Evolutionary conservation across 2,797 vertebrate genomes (phyloP).

Genomic region (Falco biarmicus): DNA sequence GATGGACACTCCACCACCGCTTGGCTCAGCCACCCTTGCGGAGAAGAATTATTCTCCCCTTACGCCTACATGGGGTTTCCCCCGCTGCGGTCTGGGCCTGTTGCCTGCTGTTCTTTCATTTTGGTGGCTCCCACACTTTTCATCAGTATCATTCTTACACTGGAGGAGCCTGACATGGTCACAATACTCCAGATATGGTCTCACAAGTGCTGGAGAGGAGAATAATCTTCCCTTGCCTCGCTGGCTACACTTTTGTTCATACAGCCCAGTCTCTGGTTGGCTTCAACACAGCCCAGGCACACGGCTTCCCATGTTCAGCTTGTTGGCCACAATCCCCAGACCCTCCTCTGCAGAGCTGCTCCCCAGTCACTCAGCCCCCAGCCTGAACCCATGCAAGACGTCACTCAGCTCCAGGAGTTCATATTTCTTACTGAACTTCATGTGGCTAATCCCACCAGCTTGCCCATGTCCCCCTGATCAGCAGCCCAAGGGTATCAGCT

Average conservation of each 20-base stretch:
- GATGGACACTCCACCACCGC: not conserved
- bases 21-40: not conserved
- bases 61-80: not conserved
- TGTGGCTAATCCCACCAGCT: not conserved
- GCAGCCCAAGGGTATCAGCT: not conserved
- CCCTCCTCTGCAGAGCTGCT: not conserved
- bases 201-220: not conserved
- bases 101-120: not conserved
- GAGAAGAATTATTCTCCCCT: not conserved
- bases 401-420: not conserved
- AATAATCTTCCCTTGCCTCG: not conserved
- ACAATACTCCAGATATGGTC: not conserved
- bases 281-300: not conserved
- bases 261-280: not conserved
- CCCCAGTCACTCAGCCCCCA: not conserved
- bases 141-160: not conserved
- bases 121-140: not conserved
- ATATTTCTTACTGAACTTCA: not conserved
- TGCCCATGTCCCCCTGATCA: not conserved
- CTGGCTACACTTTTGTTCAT: not conserved
- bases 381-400: not conserved
- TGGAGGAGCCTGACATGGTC: not conserved
- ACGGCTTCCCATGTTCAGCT: not conserved
- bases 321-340: not conserved
- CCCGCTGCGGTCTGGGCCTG: not conserved